Evolutionary conservation across 35 echinoderm and acorn worm genomes (phyloP).

Genomic region (Ptychodera flava): DNA sequence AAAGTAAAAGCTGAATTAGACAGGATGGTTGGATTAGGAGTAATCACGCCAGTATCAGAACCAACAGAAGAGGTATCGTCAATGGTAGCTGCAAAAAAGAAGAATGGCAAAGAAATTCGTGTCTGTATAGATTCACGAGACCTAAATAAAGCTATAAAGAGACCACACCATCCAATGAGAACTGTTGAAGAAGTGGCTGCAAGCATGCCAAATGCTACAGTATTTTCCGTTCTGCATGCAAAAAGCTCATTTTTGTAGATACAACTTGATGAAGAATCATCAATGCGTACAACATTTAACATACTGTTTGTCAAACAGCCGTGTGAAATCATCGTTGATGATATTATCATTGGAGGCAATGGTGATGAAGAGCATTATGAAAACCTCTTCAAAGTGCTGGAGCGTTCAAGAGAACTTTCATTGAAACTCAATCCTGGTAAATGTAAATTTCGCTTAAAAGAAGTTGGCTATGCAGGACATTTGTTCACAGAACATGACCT

Average conservation of each 20-base stretch:
- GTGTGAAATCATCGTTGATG: slow-evolving; percentile 29
- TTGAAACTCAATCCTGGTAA: slow-evolving; percentile 50
- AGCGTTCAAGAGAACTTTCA: no score
- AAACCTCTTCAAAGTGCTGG: slow-evolving; percentile 25
- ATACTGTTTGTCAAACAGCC: slow-evolving; percentile 24
- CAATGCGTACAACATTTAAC: slow-evolving; percentile 25
- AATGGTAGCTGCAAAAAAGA: slow-evolving; percentile 45
- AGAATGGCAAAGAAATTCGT: slow-evolving; percentile 25
- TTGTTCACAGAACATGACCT: slow-evolving; percentile 50
- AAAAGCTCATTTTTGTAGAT: slow-evolving; percentile 45
- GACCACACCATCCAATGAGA: slow-evolving; percentile 36
- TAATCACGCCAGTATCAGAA: slow-evolving; percentile 17
- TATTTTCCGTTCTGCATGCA: slow-evolving; percentile 29
- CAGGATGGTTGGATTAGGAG: slow-evolving; percentile 10
- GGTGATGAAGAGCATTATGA: slow-evolving; percentile 25
- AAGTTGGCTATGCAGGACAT: slow-evolving; percentile 53
- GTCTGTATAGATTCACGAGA: slow-evolving; percentile 39
- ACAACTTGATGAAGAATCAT: slow-evolving; percentile 29
- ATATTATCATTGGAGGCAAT: slow-evolving; percentile 25
- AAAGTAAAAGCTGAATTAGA: slow-evolving; percentile 39
- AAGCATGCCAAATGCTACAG: slow-evolving; percentile 12
- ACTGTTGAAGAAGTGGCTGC: slow-evolving; percentile 45
- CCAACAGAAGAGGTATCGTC: slow-evolving; percentile 48
- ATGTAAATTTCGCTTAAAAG: slow-evolving; percentile 38
- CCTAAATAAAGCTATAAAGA: slow-evolving; percentile 42